Evolutionary conservation across 2,888 invertebrate species (phyloP), one percentile per base, ranked within the genome.

Genomic region (Cyaniris semiargus): DNA sequence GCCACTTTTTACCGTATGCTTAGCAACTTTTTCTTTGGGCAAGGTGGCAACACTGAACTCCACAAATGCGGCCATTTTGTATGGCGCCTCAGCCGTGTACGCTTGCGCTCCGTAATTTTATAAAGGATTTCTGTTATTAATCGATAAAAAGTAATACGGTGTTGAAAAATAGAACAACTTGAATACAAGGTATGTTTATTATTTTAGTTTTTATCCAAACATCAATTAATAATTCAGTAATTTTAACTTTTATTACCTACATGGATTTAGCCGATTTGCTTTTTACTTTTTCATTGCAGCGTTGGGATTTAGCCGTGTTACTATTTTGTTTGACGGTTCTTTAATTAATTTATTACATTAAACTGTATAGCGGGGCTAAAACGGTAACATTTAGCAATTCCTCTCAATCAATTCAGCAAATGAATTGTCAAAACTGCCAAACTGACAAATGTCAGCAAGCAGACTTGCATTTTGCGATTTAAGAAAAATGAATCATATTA

Each of bases 61-160:
- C 75, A 56, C 75, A 56, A 75, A 79, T 74, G 71, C 78, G 79
- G 79, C 76, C 78, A 79, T 79, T 78, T 79, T 79, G 76, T 78
- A 77, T 76, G 78, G 78, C 70, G 78, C 23, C 75, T 75, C 56
- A 53, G 75, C 56, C 56, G 27, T 75, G 56, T 56, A 53, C 53
- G 75, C 56, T n/a, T 56, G 74, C 74, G 71, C 76, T 76, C 72
- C 56, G 76, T 34, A 27, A 23, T 53, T 76, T 70, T 78, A 76
- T 76, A 27, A 71, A 72, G 38, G 58, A 72, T 56, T 76, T 76
- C 60, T 58, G 71, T 72, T 56, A 76, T 70, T 70, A 78, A 70
- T 71, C 76, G 60, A 70, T 76, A 70, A 76, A 76, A 72, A 76
- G 48, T 74, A 76, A 76, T 56, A 76, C 70, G 71, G 34, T 72